Evolutionary conservation across 2,797 vertebrate species (phyloP).

Genomic region (Propithecus perrieri): DNA sequence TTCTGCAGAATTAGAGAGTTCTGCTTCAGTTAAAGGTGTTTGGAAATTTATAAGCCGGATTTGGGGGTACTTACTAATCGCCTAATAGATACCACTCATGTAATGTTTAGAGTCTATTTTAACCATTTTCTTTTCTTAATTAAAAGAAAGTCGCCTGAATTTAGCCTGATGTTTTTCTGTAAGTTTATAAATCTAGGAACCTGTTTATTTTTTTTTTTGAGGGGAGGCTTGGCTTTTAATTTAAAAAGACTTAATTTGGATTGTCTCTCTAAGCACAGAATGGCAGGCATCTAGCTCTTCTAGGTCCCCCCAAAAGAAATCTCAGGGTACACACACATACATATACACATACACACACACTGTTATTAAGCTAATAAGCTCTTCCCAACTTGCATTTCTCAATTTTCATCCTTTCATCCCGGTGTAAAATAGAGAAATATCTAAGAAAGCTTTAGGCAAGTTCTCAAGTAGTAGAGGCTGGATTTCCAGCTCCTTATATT

Average conservation of each 20-base stretch:
- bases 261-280: not conserved
- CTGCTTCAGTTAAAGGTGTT: not conserved
- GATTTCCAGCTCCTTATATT: slow-evolving; percentile 35
- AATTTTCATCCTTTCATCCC: not conserved
- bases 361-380: not conserved
- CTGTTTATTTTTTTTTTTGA: not conserved
- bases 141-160: too few species aligned
- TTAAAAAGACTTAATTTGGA: not conserved
- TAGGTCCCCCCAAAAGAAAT: not conserved
- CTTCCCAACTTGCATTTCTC: not conserved
- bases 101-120: not conserved
- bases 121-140: slow-evolving; percentile 27
- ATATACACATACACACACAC: not conserved
- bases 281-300: not conserved
- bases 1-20: not conserved
- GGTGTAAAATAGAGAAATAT: not conserved
- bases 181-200: not conserved
- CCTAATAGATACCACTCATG: not conserved
- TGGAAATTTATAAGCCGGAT: not conserved
- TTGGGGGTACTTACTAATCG: not conserved
- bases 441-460: slow-evolving; percentile 38
- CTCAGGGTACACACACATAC: not conserved
- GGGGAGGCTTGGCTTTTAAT: not conserved
- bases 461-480: slow-evolving; percentile 24
- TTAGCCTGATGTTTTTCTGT: not conserved